Conservation (phyloP, 1,140 invertebrate species). For the Aphelinus atriplicis region DNA sequence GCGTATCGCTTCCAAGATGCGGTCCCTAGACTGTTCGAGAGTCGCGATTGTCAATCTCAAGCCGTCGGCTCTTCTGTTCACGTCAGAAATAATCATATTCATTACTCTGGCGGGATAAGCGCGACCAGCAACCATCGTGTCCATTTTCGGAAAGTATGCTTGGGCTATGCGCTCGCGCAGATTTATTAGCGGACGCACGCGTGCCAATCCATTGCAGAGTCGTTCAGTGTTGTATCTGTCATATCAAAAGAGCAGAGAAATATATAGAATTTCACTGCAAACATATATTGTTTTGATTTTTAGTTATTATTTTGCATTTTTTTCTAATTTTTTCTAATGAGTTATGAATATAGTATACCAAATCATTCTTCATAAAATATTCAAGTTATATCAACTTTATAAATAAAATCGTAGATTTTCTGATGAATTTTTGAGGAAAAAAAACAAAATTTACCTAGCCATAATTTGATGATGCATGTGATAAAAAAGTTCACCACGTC, state of each 20-base stretch:
- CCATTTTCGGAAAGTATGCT: conserved; percentile 79
- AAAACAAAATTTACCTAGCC: conserved; percentile 60
- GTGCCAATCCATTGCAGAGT: conserved; percentile 49
- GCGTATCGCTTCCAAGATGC: conserved; percentile 80
- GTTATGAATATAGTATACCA: neutral
- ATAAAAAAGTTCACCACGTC: conserved; percentile 72
- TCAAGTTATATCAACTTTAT: too few species aligned
- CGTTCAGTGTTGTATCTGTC: conserved; percentile 77
- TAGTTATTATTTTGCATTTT: neutral
- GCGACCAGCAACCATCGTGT: conserved; percentile 72
- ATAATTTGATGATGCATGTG: conserved; percentile 73
- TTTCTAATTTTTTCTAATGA: neutral
- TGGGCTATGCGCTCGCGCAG: conserved; percentile 72
- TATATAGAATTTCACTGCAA: too few species aligned
- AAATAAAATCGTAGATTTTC: neutral
- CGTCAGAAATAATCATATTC: conserved; percentile 70
- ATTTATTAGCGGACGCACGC: conserved; percentile 70
- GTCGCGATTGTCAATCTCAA: conserved; percentile 74
- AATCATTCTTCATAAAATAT: too few species aligned
- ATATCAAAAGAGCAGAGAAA: neutral
- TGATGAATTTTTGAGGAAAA: neutral
- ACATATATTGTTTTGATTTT: too few species aligned
- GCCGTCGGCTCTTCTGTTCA: conserved; percentile 75
- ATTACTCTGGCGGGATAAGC: conserved; percentile 73
- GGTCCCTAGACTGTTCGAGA: conserved; percentile 78